Evolutionary conservation across 1,140 invertebrate genomes (phyloP).

Genomic region (Drosophila micromelanica): DNA sequence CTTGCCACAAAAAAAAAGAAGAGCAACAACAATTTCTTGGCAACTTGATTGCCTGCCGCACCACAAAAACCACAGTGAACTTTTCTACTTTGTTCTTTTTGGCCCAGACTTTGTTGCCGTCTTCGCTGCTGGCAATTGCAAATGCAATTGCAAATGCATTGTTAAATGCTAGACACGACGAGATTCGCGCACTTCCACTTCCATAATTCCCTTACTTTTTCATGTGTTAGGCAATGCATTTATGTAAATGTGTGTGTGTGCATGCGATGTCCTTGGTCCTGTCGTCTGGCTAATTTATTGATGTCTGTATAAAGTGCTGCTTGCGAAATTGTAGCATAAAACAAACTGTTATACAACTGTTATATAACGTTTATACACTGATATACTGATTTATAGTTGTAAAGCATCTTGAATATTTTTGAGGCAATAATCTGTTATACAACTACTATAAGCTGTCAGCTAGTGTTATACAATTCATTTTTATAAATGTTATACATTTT

Average conservation of each 20-base stretch:
- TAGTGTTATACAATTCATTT: too few relatives aligned
- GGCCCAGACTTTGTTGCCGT: slow-evolving; percentile 42
- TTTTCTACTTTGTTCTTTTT: too few relatives aligned
- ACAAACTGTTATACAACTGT: slow-evolving; percentile 21
- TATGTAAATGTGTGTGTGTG: neutral
- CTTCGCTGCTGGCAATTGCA: slow-evolving; percentile 4
- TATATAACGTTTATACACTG: too few relatives aligned
- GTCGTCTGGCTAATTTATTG: neutral
- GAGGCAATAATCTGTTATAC: too few relatives aligned
- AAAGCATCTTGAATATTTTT: too few relatives aligned
- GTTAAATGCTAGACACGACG: slow-evolving; percentile 11
- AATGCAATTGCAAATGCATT: slow-evolving; percentile 27
- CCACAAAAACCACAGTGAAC: slow-evolving; percentile 10
- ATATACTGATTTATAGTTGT: too few relatives aligned
- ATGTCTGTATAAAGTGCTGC: slow-evolving; percentile 3
- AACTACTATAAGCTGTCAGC: too few relatives aligned
- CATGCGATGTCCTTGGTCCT: neutral
- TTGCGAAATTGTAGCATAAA: neutral
- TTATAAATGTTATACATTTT: too few relatives aligned
- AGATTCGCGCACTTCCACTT: neutral
- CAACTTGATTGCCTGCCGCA: slow-evolving; percentile 20
- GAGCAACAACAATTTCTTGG: slow-evolving; percentile 7
- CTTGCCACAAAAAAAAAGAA: slow-evolving; percentile 11
- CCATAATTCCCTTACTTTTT: slow-evolving; percentile 2
- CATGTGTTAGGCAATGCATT: neutral